Base-by-base conservation (phyloP, 2,888 invertebrate genomes). In the Furcula furcula region DNA sequence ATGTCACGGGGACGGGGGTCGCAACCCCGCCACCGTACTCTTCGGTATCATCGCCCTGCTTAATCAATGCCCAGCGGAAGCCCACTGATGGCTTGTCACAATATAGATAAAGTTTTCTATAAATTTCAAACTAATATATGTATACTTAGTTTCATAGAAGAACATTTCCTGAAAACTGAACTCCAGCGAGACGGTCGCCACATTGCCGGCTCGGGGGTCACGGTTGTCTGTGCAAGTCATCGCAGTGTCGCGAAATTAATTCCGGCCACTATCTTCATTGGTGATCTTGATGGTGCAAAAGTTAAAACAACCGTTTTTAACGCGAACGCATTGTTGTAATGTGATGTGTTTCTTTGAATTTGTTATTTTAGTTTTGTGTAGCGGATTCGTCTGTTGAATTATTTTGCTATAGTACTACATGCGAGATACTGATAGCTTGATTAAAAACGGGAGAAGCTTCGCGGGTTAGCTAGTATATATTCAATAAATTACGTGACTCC, bases 211-310 rank as follows among this genome's bases (percentile, higher is more conserved):
- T 18, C 31, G 37, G 49, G 56, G 69, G 64, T 69, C 61, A 39
- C 41, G 36, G 29, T 12, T 13, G 14, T 26, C 26, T n/a, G n/a
- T 9, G 14, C 14, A 14, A 26, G 45, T 30, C 29, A 36, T 35
- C 41, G 50, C 40, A 40, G 45, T 47, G 45, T 48, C 40, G 57
- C 39, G 62, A 65, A 66, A 66, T 69, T 68, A 65, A 65, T 54
- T 57, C 35, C 40, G 20, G 12, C 28, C 42, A 20, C 55, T 65
- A 69, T 69, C 70, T 64, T 51, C 50, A 58, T 39, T 55, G 44
- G 49, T 46, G 43, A 70, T 70, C 69, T 65, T 49, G 35, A 51
- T 43, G 40, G 40, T 32, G 26, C 11, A 33, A 39, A 31, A 46
- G 44, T 48, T 52, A 47, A 41, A 40, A 53, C 34, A 40, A 49